Conservation (phyloP, 2,113 vertebrate species). For the Gobiocypris rarus region DNA sequence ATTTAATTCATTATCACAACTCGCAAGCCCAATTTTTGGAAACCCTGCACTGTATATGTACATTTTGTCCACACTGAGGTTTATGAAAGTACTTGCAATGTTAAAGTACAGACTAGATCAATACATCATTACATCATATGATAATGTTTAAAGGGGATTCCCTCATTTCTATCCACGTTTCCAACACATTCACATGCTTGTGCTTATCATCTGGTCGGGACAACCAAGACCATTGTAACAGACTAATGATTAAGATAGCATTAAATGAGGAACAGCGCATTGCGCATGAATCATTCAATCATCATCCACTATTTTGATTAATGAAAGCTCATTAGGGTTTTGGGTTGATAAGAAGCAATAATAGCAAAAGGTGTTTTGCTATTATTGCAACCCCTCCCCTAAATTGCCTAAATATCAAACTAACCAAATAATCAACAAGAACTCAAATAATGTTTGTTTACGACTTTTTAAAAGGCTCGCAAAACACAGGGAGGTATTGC, state of each 20-base stretch:
- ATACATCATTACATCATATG: constrained; percentile 56
- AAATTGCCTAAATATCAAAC: no score
- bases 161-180: constrained; percentile 17
- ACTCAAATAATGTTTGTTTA: not conserved
- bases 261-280: not conserved
- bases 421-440: not conserved
- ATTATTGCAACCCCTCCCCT: no score
- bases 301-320: not conserved
- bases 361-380: not conserved
- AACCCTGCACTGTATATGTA: not conserved
- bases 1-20: no score
- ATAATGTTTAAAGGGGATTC: constrained; percentile 63
- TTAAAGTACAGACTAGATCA: constrained; percentile 31
- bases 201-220: not conserved
- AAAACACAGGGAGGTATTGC: constrained; percentile 32
- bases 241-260: not conserved
- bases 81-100: constrained; percentile 24
- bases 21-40: not conserved
- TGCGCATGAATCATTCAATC: not conserved
- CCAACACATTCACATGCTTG: constrained; percentile 27
- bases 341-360: not conserved
- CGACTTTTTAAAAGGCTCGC: not conserved
- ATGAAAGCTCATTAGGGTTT: not conserved
- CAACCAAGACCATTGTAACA: not conserved
- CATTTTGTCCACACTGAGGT: not conserved